Percentiles rank a stretch among this genome's conserved stretches.
phyloP scores from a whole-genome alignment of 2,113 vertebrate species.

The Aepyceros melampus region DNA sequence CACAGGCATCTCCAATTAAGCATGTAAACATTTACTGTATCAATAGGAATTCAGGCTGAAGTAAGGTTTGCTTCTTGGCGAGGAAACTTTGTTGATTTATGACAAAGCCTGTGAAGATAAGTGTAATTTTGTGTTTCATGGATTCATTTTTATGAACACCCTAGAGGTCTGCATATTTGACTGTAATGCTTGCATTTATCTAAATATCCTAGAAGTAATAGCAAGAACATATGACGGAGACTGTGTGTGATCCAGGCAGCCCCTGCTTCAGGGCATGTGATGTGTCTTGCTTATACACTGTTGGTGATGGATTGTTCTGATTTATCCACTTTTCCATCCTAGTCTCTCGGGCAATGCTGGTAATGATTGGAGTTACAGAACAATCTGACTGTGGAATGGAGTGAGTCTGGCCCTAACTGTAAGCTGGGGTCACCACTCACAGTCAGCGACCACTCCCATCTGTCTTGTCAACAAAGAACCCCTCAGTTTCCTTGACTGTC shows the following conservation, averaged over 20 bases:
- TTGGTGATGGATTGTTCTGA: background rate
- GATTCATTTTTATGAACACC: background rate
- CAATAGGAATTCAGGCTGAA: background rate
- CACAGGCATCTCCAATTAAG: background rate
- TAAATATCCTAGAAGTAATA: conserved; percentile 26
- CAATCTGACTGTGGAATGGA: background rate
- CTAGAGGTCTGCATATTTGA: background rate
- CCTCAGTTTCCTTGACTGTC: background rate
- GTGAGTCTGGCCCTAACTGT: background rate
- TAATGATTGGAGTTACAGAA: background rate
- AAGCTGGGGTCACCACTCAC: background rate
- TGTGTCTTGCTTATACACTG: background rate
- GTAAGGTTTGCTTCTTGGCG: background rate
- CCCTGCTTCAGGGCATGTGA: background rate
- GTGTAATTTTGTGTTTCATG: background rate
- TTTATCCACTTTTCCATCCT: background rate
- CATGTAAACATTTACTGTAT: background rate
- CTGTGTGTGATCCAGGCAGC: background rate
- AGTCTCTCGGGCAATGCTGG: background rate
- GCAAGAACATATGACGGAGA: background rate
- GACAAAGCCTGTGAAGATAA: background rate
- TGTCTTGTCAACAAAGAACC: background rate
- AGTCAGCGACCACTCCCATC: background rate
- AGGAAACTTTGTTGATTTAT: background rate
- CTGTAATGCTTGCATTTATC: background rate